Conservation (phyloP, 2,888 invertebrate species). For the Tanaodytes sp. region DNA sequence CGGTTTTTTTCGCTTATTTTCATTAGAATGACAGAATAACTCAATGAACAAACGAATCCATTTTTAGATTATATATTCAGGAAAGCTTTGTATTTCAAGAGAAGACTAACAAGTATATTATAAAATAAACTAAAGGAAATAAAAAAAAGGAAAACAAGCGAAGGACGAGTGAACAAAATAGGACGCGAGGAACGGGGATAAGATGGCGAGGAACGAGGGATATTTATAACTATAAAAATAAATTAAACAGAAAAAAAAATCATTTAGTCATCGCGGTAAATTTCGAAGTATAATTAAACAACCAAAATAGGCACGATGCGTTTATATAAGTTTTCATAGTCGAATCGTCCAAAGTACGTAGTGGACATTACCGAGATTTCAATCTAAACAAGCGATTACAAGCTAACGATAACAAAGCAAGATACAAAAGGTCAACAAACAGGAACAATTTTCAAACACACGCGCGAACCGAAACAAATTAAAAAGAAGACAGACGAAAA, state of each 20-base stretch:
- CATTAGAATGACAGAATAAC: constrained; percentile 46
- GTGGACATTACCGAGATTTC: constrained; percentile 45
- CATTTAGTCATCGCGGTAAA: constrained; percentile 50
- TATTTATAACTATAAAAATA: constrained; percentile 38
- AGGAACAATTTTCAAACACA: constrained; percentile 30
- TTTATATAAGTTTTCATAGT: constrained; percentile 55
- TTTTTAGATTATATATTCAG: constrained; percentile 54
- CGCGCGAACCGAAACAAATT: constrained; percentile 32
- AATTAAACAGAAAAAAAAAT: constrained; percentile 27
- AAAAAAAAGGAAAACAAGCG: constrained; percentile 4
- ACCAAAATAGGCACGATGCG: constrained; percentile 52
- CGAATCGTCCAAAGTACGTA: constrained; percentile 52
- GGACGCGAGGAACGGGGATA: neutral
- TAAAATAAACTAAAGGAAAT: constrained; percentile 6
- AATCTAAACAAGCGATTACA: constrained; percentile 18
- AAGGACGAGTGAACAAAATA: too few relatives aligned
- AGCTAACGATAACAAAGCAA: too few relatives aligned
- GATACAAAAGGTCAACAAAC: neutral
- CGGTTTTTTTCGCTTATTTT: constrained; percentile 53
- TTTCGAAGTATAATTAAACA: constrained; percentile 48
- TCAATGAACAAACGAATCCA: constrained; percentile 36
- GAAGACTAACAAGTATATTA: constrained; percentile 41
- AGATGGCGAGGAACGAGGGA: neutral
- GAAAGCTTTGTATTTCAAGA: constrained; percentile 51
- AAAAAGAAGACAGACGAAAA: too few relatives aligned